Evolutionary conservation across 2,797 vertebrate genomes (phyloP).

Genomic region (Bradypodion pumilum): DNA sequence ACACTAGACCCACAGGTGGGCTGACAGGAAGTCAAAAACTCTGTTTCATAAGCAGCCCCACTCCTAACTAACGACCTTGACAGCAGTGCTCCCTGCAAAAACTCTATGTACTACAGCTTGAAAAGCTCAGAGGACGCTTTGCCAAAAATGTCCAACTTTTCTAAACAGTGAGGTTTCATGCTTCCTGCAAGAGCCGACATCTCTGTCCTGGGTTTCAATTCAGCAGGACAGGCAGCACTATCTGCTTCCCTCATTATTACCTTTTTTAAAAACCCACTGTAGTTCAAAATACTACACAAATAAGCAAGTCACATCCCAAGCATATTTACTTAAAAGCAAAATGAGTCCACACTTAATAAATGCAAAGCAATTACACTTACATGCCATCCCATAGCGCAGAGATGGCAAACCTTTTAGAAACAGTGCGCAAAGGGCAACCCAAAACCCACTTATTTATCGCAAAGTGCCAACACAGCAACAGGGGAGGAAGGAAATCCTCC

Average conservation of each 20-base stretch:
- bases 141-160: conserved; percentile 58
- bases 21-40: conserved; percentile 68
- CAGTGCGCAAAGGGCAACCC: no score
- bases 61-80: conserved; percentile 71
- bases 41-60: conserved; percentile 65
- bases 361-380: no score
- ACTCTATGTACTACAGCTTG: conserved; percentile 62
- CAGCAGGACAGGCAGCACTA: conserved; percentile 45
- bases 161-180: conserved; percentile 59
- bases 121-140: conserved; percentile 49
- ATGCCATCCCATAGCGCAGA: no score
- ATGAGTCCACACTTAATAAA: no score
- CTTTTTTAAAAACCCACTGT: neutral
- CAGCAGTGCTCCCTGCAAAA: conserved; percentile 65
- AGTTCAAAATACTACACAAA: neutral
- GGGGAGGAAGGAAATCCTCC: no score
- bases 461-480: no score
- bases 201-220: conserved; percentile 49
- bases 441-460: no score
- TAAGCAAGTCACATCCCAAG: neutral
- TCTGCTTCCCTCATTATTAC: conserved; percentile 28
- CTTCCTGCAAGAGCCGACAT: conserved; percentile 37
- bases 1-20: conserved; percentile 71
- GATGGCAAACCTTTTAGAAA: no score
- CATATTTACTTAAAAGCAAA: neutral